Evolutionary conservation across 2,888 invertebrate species (phyloP), one percentile per base, ranked within the genome.

Genomic region (Lumbricus terrestris): DNA sequence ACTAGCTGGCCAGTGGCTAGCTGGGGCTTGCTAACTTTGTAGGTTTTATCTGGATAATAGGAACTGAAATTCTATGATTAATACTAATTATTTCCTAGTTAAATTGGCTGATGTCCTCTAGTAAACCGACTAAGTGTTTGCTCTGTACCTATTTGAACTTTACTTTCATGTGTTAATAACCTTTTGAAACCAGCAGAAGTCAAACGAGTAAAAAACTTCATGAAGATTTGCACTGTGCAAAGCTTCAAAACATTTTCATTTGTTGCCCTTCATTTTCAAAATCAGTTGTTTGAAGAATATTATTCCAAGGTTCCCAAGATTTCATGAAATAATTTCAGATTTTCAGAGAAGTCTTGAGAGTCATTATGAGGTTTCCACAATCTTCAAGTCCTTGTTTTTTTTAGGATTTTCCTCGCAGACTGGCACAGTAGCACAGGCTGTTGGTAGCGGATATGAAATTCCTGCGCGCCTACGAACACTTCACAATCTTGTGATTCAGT

Each of bases 401-500:
- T 85, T 35, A 89, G 47, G 37, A 33, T 89, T 89, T 18, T 69
- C 47, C 33, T 47, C 37, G 69, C 47, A 89, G 47, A 6, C 37
- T 40, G 89, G 93, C 93, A 94, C 94, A 90, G 98, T 99, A 96
- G 98, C 98, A 83, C 98, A 98, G 95, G 98, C 98, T 42, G 88
- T 88, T 33, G 97, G 97, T 95, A 98, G 98, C 8, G 99, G 99
- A 90, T 99, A 99, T 96, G 99, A 99, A 96, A 99, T 99, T 95
- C 99, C 99, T 90, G 99, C 99, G 18, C 97, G 99, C 34, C 96
- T 99, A 92, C 97, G 99, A 93, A 99, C 99, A 0, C 96, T 99
- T 91, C 99, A 99, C 96, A 99, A 99, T 96, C 96, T 99, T 94
- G 99, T 99, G 91, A 99, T 99, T 93, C 99, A 99, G 96, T 99